Evolutionary conservation across 2,797 vertebrate species (phyloP).

Genomic region (Parambassis ranga): DNA sequence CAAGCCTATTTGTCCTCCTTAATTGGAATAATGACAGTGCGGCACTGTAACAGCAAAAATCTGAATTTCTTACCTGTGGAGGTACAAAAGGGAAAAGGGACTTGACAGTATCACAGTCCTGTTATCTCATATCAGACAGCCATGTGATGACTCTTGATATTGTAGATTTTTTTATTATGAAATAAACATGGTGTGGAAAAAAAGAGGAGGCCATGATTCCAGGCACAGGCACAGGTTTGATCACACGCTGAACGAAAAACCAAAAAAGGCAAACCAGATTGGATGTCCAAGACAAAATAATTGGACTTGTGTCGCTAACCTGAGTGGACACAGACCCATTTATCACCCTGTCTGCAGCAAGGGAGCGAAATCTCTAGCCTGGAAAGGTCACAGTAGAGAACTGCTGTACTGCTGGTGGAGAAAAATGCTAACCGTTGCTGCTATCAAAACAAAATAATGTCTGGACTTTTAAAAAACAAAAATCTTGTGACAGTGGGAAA

Average conservation of each 20-base stretch:
- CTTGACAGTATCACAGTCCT: conserved; percentile 48
- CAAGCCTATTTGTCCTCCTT: conserved; percentile 37
- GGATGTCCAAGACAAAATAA: conserved; percentile 49
- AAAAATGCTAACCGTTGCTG: conserved; percentile 24
- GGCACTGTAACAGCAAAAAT: conserved; percentile 49
- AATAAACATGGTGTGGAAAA: conserved; percentile 54
- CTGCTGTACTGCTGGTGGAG: conserved; percentile 6
- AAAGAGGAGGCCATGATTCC: conserved; percentile 4
- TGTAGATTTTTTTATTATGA: conserved; percentile 62
- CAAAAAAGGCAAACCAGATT: conserved; percentile 33
- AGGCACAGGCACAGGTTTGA: conserved; percentile 39
- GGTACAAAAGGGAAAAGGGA: conserved; percentile 27
- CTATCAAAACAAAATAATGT: conserved; percentile 9
- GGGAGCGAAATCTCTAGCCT: conserved; percentile 18
- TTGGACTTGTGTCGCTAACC: conserved; percentile 56
- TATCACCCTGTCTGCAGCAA: conserved; percentile 53
- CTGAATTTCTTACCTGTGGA: conserved; percentile 53
- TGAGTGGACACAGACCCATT: conserved; percentile 53
- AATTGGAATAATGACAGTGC: conserved; percentile 34
- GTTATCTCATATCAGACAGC: conserved; percentile 56
- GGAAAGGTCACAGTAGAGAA: conserved; percentile 49
- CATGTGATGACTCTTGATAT: conserved; percentile 62
- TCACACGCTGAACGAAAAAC: conserved; percentile 26
- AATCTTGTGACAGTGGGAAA: no score
- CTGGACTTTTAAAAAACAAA: not conserved